These are phyloP conservation scores for Drosophila meridiana DNA, from an alignment of 2,888 invertebrate genomes.

Conservation along the genomic window DNA sequence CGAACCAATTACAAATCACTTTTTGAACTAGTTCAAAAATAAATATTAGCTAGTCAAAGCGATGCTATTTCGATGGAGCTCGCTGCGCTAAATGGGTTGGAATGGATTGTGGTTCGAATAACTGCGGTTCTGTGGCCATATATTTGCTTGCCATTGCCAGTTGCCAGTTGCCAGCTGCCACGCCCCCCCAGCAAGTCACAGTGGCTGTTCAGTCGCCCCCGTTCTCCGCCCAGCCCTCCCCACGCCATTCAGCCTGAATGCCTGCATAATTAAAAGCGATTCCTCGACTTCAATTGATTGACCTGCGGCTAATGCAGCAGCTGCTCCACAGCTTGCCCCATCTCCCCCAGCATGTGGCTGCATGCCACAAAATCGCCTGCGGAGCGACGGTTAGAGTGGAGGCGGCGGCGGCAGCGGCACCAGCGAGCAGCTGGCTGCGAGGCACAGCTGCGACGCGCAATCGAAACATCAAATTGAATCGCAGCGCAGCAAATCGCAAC, in stretches of 20 bases:
- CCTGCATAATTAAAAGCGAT: slow-evolving; percentile 56
- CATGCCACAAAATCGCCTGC: slow-evolving; percentile 4
- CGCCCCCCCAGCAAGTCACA: slow-evolving; percentile 1
- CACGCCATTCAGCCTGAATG: slow-evolving; percentile 16
- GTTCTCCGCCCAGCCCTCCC: background rate
- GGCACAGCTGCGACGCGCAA: slow-evolving; percentile 37
- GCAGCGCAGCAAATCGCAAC: slow-evolving; percentile 36
- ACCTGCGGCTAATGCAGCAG: slow-evolving; percentile 50
- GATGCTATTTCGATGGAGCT: background rate
- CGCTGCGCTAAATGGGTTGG: slow-evolving; percentile 15
- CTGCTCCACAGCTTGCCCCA: slow-evolving; percentile 13
- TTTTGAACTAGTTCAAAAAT: slow-evolving; percentile 1
- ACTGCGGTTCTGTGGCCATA: slow-evolving; percentile 7
- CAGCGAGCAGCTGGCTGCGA: background rate
- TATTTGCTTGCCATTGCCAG: background rate
- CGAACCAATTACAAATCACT: slow-evolving; percentile 1
- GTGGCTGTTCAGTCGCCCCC: background rate
- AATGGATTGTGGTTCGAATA: slow-evolving; percentile 9
- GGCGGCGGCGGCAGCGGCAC: background rate
- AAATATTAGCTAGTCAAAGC: slow-evolving; percentile 17
- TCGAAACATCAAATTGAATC: slow-evolving; percentile 46
- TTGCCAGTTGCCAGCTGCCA: slow-evolving; percentile 3
- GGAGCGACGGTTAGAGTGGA: background rate
- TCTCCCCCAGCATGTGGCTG: background rate
- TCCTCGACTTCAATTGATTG: slow-evolving; percentile 52